These are phyloP conservation scores for Acrobasis repandana DNA, from an alignment of 2,888 invertebrate genomes.

Conservation along the genomic window DNA sequence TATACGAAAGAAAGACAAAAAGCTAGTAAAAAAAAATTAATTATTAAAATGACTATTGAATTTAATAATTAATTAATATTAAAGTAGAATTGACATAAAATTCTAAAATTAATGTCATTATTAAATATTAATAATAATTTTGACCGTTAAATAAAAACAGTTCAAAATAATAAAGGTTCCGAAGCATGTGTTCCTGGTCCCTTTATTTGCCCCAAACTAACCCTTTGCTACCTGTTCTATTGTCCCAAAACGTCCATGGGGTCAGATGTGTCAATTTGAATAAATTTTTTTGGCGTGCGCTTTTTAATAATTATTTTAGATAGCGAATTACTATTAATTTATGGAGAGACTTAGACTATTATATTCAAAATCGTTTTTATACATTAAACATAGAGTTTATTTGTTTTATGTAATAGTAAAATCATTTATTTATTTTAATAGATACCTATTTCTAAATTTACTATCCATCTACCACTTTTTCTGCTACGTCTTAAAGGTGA, in stretches of 20 bases:
- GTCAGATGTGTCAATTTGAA: slow-evolving; percentile 67
- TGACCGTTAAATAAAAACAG: slow-evolving; percentile 52
- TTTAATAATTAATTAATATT: background rate
- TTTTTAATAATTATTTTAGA: slow-evolving; percentile 57
- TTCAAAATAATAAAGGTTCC: slow-evolving; percentile 54
- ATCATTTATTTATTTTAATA: no score
- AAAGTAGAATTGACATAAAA: no score
- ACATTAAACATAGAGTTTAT: no score
- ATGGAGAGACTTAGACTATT: slow-evolving; percentile 15
- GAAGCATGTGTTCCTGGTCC: slow-evolving; percentile 56
- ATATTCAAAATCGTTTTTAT: no score
- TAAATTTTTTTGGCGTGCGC: slow-evolving; percentile 47
- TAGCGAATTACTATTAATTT: slow-evolving; percentile 31
- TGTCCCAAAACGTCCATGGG: slow-evolving; percentile 47
- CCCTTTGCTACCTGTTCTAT: slow-evolving; percentile 78
- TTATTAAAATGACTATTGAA: no score
- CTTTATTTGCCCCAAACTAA: slow-evolving; percentile 65
- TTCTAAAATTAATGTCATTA: background rate
- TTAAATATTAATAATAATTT: slow-evolving; percentile 24
- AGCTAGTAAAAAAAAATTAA: no score
- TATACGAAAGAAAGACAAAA: no score
- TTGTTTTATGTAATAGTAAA: no score
- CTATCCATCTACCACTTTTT: no score
- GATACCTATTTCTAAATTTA: no score
- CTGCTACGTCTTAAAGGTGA: no score